phyloP scores from a whole-genome alignment of 2,797 vertebrate genomes.

The Cyclopterus lumpus region DNA sequence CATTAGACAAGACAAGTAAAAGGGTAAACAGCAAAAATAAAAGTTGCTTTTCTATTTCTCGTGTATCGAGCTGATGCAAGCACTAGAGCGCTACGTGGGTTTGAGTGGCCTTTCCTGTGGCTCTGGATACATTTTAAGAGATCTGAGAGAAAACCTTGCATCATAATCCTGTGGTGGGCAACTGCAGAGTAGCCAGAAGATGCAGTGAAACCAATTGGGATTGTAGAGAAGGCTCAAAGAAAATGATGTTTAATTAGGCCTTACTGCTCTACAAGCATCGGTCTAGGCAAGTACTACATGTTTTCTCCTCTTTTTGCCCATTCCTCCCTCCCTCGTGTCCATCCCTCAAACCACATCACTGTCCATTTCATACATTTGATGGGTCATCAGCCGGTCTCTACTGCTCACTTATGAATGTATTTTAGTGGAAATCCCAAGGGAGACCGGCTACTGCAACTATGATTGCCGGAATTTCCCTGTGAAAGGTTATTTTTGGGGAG shows the following conservation, averaged over 20 bases:
- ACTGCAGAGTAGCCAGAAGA: constrained; percentile 17
- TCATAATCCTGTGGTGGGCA: constrained; percentile 29
- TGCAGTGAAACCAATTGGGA: constrained; percentile 22
- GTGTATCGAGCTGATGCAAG: not conserved
- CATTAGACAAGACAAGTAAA: not conserved
- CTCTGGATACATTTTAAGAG: constrained; percentile 11
- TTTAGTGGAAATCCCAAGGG: constrained; percentile 47
- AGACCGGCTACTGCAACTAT: constrained; percentile 39
- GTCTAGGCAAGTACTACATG: not conserved
- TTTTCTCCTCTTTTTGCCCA: not conserved
- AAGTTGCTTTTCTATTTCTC: not conserved
- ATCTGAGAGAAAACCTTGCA: constrained; percentile 32
- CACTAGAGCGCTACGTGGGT: not conserved
- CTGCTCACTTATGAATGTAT: constrained; percentile 51
- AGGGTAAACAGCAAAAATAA: not conserved
- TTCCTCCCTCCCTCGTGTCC: not conserved
- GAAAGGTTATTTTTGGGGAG: too few relatives aligned
- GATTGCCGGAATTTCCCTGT: too few relatives aligned
- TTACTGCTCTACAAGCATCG: constrained; percentile 8
- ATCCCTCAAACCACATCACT: constrained; percentile 31
- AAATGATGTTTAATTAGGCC: constrained; percentile 7
- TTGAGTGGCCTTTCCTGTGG: constrained; percentile 15
- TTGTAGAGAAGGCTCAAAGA: constrained; percentile 22
- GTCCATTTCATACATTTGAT: constrained; percentile 65
- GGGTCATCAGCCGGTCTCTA: constrained; percentile 44